phyloP scores from a whole-genome alignment of 2,113 vertebrate species.

The Tychaedon coryphoeus region DNA sequence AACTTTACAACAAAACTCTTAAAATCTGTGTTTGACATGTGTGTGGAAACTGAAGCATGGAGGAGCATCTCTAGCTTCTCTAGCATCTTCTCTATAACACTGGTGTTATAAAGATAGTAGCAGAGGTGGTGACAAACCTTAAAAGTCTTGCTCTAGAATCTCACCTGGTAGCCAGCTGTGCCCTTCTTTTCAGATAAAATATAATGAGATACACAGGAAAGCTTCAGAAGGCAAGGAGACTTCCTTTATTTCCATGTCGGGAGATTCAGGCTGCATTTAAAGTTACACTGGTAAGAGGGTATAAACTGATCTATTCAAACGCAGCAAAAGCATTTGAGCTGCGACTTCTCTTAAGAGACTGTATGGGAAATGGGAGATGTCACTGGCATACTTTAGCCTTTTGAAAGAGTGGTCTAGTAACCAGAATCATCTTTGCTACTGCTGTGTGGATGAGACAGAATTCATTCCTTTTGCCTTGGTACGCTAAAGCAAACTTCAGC shows the following conservation, averaged over 20 bases:
- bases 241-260: neutral
- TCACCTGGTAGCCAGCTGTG: neutral
- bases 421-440: neutral
- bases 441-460: neutral
- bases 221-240: neutral
- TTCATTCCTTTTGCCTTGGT: neutral
- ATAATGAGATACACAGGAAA: neutral
- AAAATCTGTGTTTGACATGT: neutral
- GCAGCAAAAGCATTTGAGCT: neutral
- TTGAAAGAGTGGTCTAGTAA: neutral
- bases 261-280: neutral
- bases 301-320: neutral
- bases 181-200: neutral
- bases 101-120: neutral
- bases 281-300: neutral
- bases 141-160: neutral
- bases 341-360: conserved; percentile 17
- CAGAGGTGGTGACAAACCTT: neutral
- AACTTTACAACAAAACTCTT: neutral
- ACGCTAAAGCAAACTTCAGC: neutral
- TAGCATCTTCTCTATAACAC: too few species aligned
- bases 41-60: neutral
- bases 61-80: neutral
- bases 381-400: neutral
- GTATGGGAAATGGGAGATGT: conserved; percentile 4